Evolutionary conservation across 2,113 vertebrate species (phyloP), one percentile per base, ranked within the genome.

Genomic region (Hippocampus guttulatus): DNA sequence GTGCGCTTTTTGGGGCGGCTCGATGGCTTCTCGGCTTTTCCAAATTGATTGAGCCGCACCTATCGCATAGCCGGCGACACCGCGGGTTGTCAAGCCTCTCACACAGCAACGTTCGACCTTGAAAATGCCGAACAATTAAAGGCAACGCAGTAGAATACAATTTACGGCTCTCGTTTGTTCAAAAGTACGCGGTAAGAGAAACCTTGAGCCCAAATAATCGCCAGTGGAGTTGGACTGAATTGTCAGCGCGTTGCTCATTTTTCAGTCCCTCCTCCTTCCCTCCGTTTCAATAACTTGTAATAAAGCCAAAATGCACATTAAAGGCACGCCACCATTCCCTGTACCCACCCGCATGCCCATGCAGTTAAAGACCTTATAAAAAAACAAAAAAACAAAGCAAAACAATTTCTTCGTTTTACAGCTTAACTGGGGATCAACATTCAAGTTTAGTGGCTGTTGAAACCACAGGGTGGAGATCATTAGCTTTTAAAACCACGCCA

Each of bases 31-130:
- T 85, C 79, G 68, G 85, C 75, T 67, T 63, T 74, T 79, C 66
- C 66, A 69, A 63, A 82, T 86, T 85, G 68, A 84, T 71, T 76
- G 47, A 74, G 83, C 84, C 85, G 83, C 70, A 8, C 68, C 81
- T 82, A 86, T 86, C 81, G 79, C 70, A 76, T 84, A 64, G 2
- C 14, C 47, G 18, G 12, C 47, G 64, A 65, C 41, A 18, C 14
- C 9, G 14, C 33, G 8, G 3, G 18, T 47, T 8, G 6, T 43
- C 41, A 27, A 47, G 25, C 40, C n/a, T 2, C 8, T 64, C 41
- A 27, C 40, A 8, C 23, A 25, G 10, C 2, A n/a, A 23, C 25
- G 8, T 58, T 14, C 9, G 61, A 41, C 40, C 20, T 41, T 16
- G 21, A 21, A 10, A 55, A 7, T 21, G 5, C 3, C 14, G 11